These are phyloP conservation scores for Cremastobaeus sp. DNA, from an alignment of 2,888 invertebrate species.

Conservation along the genomic window DNA sequence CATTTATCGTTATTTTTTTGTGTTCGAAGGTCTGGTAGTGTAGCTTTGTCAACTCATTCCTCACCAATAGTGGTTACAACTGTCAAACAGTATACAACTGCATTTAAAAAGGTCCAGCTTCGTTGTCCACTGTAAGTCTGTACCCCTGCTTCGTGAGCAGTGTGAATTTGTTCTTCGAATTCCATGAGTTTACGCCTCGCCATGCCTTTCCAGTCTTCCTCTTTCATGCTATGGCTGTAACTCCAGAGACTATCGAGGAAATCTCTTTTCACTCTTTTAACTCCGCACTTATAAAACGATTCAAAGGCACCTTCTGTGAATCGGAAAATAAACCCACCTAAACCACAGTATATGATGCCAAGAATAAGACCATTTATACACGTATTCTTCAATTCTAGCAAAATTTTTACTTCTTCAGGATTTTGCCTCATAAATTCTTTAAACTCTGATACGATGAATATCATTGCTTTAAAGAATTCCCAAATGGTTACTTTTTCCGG, in stretches of 20 bases:
- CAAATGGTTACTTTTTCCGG: slow-evolving; percentile 62
- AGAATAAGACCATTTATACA: slow-evolving; percentile 85
- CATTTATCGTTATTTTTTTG: too few species aligned
- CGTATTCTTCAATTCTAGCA: slow-evolving; percentile 82
- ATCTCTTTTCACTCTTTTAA: slow-evolving; percentile 90
- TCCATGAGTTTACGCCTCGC: slow-evolving; percentile 88
- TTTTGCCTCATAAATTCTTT: slow-evolving; percentile 80
- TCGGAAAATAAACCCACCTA: slow-evolving; percentile 89
- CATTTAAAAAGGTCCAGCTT: slow-evolving; percentile 93
- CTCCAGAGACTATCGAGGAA: slow-evolving; percentile 91
- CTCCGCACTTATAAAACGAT: slow-evolving; percentile 91
- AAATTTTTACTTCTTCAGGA: slow-evolving; percentile 80
- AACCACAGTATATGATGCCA: slow-evolving; percentile 85
- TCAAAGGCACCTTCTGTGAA: slow-evolving; percentile 92
- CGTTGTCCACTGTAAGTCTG: slow-evolving; percentile 90
- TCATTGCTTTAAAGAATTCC: slow-evolving; percentile 67
- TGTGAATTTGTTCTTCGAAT: slow-evolving; percentile 92
- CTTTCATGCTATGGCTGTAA: slow-evolving; percentile 88
- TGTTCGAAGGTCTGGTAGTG: not conserved
- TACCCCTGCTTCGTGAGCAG: slow-evolving; percentile 90
- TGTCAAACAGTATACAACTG: slow-evolving; percentile 91
- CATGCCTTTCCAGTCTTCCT: slow-evolving; percentile 93
- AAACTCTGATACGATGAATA: slow-evolving; percentile 76
- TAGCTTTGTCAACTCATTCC: slow-evolving; percentile 63
- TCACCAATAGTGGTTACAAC: slow-evolving; percentile 94